A percentile compares a stretch with the other conserved stretches of the same genome.
Evolutionary conservation across 2,113 vertebrate genomes (phyloP).

Genomic region (Microtus ochrogaster): DNA sequence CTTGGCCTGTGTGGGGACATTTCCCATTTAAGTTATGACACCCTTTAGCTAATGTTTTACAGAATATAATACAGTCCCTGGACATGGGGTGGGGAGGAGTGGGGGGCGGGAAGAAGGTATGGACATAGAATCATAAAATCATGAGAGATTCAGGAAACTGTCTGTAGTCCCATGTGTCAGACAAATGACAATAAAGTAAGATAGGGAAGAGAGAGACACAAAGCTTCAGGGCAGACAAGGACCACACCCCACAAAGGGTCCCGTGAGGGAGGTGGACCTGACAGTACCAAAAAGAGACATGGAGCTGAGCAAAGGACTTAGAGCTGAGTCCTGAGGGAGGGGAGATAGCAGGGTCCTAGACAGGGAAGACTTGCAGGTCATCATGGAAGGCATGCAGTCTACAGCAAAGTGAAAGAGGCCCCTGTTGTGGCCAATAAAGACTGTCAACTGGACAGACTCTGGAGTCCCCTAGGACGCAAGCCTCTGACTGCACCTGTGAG

Average conservation of each 20-base stretch:
- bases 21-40: background rate
- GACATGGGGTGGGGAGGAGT: background rate
- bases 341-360: background rate
- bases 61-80: background rate
- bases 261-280: background rate
- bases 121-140: background rate
- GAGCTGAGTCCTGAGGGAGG: background rate
- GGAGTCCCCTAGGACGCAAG: background rate
- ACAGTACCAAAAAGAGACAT: background rate
- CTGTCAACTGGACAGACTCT: background rate
- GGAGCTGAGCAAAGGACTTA: background rate
- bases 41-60: background rate
- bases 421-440: background rate
- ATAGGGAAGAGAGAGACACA: background rate
- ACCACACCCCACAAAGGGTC: background rate
- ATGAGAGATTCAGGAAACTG: background rate
- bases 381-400: background rate
- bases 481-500: background rate
- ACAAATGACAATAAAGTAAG: background rate
- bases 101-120: background rate
- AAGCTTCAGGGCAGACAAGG: background rate
- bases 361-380: background rate
- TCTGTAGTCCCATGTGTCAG: background rate
- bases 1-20: background rate
- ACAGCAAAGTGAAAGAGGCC: background rate